phyloP scores from a whole-genome alignment of 2,113 vertebrate species.

The Picathartes gymnocephalus region DNA sequence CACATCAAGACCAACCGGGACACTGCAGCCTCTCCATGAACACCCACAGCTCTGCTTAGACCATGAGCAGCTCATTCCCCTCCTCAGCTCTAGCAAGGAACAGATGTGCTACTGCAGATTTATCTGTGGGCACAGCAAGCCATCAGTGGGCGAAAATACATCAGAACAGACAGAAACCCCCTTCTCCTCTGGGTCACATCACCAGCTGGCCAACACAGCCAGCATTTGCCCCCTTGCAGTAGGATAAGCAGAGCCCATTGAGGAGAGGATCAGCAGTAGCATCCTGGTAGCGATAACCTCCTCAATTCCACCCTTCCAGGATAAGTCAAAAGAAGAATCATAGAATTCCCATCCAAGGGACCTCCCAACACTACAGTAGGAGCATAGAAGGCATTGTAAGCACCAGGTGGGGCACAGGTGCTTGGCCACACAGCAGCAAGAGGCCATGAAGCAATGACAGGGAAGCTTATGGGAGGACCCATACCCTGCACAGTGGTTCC shows the following conservation, averaged over 20 bases:
- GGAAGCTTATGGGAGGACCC: not conserved
- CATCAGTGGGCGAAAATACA: not conserved
- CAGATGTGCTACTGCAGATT: not conserved
- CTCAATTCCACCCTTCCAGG: not conserved
- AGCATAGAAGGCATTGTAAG: not conserved
- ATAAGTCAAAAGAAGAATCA: not conserved
- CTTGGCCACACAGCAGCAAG: not conserved
- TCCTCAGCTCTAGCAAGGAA: not conserved
- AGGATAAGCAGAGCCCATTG: not conserved
- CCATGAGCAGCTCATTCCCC: not conserved
- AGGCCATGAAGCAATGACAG: not conserved
- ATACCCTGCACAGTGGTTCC: not conserved
- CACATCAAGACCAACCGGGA: not conserved
- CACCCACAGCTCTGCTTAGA: not conserved
- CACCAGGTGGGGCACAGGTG: not conserved
- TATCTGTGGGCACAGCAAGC: not conserved
- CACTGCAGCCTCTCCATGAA: not conserved
- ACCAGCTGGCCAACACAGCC: not conserved
- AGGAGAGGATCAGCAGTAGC: not conserved
- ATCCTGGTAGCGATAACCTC: not conserved
- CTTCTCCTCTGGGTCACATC: not conserved
- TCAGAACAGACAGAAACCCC: not conserved
- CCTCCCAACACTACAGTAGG: not conserved
- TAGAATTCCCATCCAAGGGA: not conserved
- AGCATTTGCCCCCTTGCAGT: not conserved